phyloP scores from a whole-genome alignment of 1,140 invertebrate species.

The Holcopasites calliopsidis region DNA sequence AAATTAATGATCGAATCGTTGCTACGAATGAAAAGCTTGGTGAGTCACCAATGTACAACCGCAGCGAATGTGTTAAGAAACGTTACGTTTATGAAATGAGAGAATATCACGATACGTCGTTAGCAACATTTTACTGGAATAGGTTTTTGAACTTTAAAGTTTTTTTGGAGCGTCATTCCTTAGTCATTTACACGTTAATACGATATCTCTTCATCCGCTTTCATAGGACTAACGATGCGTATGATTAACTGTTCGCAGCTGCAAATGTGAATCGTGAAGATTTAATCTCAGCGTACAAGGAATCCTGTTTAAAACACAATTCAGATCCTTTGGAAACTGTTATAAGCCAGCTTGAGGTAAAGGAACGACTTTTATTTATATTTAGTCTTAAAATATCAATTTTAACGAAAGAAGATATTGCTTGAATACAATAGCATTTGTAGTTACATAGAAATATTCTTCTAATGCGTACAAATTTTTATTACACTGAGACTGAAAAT shows the following conservation, averaged over 20 bases:
- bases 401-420: too few relatives aligned
- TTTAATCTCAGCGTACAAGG: conserved; percentile 85
- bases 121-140: conserved; percentile 2
- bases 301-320: conserved; percentile 85
- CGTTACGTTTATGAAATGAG: conserved; percentile 27
- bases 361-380: conserved; percentile 19
- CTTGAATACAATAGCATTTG: too few relatives aligned
- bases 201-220: background rate
- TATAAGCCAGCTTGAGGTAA: conserved; percentile 86
- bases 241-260: conserved; percentile 75
- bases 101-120: background rate
- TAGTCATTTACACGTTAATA: conserved; percentile 39
- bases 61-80: conserved; percentile 53
- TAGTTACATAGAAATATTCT: background rate
- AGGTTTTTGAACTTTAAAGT: background rate
- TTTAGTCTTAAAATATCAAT: too few relatives aligned
- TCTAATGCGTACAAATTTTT: too few relatives aligned
- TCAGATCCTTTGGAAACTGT: conserved; percentile 85
- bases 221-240: conserved; percentile 40
- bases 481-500: too few relatives aligned
- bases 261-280: conserved; percentile 82
- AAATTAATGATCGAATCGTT: conserved; percentile 44
- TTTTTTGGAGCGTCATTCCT: conserved; percentile 19
- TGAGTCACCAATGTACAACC: conserved; percentile 44
- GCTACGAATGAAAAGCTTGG: conserved; percentile 42